Evolutionary conservation across 2,113 vertebrate genomes (phyloP).

Genomic region (Athene cunicularia): DNA sequence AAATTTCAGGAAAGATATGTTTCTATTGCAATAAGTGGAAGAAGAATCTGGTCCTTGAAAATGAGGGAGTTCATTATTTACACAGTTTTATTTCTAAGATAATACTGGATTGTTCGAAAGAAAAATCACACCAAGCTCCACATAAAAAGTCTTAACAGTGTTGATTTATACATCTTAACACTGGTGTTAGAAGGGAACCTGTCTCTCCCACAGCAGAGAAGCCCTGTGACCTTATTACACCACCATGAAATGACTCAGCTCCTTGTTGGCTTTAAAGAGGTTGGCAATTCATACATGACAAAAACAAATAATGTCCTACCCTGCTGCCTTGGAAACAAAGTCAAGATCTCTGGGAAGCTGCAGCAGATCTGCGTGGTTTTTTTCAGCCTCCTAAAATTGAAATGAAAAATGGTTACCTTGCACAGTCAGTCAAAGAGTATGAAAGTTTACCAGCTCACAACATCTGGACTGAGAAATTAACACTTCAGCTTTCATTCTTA

Average conservation of each 20-base stretch:
- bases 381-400: conserved; percentile 85
- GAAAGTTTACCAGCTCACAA: neutral
- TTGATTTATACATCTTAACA: neutral
- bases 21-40: neutral
- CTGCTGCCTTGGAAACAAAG: conserved; percentile 86
- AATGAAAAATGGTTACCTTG: neutral
- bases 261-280: neutral
- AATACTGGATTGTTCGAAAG: neutral
- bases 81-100: neutral
- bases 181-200: neutral
- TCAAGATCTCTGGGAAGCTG: conserved; percentile 87
- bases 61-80: neutral
- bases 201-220: neutral
- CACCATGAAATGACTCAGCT: conserved; percentile 34
- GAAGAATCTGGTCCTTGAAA: neutral
- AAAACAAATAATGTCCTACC: conserved; percentile 75
- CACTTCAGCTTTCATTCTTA: neutral
- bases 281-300: conserved; percentile 7
- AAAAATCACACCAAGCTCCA: neutral
- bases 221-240: neutral
- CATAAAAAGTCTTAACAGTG: neutral
- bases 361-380: conserved; percentile 83
- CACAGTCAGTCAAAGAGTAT: neutral
- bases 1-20: neutral
- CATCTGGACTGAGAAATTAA: neutral